Conservation (phyloP, 2,113 vertebrate genomes). For the Epinephelus fuscoguttatus region DNA sequence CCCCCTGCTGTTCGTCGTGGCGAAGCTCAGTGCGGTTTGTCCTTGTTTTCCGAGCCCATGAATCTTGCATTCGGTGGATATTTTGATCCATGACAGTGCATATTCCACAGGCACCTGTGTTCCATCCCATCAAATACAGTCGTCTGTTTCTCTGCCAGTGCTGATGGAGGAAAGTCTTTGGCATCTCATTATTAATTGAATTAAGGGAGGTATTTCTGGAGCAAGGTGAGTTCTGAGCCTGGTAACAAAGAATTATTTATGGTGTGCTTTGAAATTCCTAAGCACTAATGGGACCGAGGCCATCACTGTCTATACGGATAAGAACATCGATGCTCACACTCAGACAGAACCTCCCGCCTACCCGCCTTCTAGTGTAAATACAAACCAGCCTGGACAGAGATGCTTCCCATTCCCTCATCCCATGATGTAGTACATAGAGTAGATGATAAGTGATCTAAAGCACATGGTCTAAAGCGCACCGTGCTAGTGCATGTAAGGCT, state of each 20-base stretch:
- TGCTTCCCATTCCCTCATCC: background rate
- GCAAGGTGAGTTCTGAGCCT: slow-evolving; percentile 66
- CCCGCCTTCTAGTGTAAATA: slow-evolving; percentile 31
- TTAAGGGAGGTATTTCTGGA: slow-evolving; percentile 69
- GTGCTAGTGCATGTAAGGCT: too few species aligned
- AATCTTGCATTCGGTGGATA: slow-evolving; percentile 57
- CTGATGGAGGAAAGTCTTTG: slow-evolving; percentile 37
- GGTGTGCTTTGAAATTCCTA: slow-evolving; percentile 52
- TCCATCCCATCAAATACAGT: slow-evolving; percentile 28
- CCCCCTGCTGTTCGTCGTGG: slow-evolving; percentile 39
- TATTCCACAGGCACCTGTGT: slow-evolving; percentile 35
- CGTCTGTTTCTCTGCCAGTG: slow-evolving; percentile 40
- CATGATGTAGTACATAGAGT: background rate
- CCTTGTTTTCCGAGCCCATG: slow-evolving; percentile 50
- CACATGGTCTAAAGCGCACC: too few species aligned
- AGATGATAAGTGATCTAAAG: background rate
- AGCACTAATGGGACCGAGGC: slow-evolving; percentile 63
- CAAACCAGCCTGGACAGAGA: slow-evolving; percentile 27
- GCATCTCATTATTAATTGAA: slow-evolving; percentile 77
- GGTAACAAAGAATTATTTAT: slow-evolving; percentile 74
- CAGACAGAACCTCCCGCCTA: background rate
- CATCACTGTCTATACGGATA: slow-evolving; percentile 57
- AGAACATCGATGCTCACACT: slow-evolving; percentile 30
- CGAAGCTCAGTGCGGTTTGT: slow-evolving; percentile 26
- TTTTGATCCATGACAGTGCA: slow-evolving; percentile 70